Evolutionary conservation across 2,888 invertebrate species (phyloP), one percentile per base, ranked within the genome.

Genomic region (Lepas anatifera): DNA sequence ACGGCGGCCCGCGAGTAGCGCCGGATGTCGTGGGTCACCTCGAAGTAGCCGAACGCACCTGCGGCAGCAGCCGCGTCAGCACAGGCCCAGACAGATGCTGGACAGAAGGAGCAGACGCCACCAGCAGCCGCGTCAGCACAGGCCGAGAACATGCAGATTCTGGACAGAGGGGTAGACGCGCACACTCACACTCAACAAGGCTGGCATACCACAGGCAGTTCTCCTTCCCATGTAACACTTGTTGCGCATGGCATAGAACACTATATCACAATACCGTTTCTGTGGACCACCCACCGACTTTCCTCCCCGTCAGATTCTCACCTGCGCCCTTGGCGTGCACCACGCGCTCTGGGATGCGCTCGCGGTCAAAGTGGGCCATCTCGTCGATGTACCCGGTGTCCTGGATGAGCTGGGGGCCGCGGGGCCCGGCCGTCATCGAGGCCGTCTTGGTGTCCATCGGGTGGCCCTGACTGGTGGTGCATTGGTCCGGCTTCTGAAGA

Each of bases 271-370:
- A n/a, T n/a, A n/a, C n/a, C n/a, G n/a, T n/a, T n/a, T n/a, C n/a
- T n/a, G n/a, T n/a, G n/a, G n/a, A n/a, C n/a, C n/a, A n/a, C n/a
- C n/a, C n/a, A n/a, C n/a, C n/a, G n/a, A n/a, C n/a, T n/a, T n/a
- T n/a, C n/a, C n/a, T n/a, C n/a, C n/a, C n/a, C n/a, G n/a, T n/a
- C n/a, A n/a, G n/a, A n/a, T n/a, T 29, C 58, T 73, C 75, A 83
- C 86, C 95, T 63, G 90, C 93, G 73, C 96, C 97, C 80, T 97
- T 97, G 1, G 97, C 96, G 80, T 96, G 96, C 2, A 95, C 95
- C 1, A 96, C 95, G 75, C 97, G 86, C 79, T 97, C 96, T 0
- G 97, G 96, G 76, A 97, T 96, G 70, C 96, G 86, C 79, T 98
- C 97, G 48, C 95, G 84, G 79, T 89, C 88, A 79, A 96, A 96